Conservation (phyloP, 2,113 vertebrate genomes). For the Potamarius usumacintae region DNA sequence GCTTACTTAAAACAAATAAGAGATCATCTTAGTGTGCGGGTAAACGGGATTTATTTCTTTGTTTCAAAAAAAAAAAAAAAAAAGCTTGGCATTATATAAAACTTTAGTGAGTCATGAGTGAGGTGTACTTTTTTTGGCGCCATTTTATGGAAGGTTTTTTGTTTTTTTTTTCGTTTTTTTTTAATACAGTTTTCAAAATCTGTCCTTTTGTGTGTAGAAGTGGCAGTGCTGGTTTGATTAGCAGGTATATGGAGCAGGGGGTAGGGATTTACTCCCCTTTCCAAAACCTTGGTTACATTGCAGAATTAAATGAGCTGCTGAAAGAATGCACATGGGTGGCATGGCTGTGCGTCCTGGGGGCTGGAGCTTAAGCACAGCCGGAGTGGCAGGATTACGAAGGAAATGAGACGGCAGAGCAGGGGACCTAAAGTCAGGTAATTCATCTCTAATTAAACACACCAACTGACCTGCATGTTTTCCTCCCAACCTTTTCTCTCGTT, state of each 20-base stretch:
- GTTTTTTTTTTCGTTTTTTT: too few species aligned
- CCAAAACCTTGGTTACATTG: conserved; percentile 56
- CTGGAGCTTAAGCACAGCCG: conserved; percentile 71
- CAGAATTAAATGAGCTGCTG: conserved; percentile 58
- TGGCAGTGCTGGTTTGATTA: conserved; percentile 44
- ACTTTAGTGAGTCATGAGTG: neutral
- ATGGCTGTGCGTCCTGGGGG: conserved; percentile 57
- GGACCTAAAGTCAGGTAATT: conserved; percentile 57
- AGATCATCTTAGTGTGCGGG: neutral
- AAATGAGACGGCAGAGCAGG: conserved; percentile 64
- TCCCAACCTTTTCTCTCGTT: conserved; percentile 16
- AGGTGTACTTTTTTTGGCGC: neutral
- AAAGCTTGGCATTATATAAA: neutral
- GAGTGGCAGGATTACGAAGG: conserved; percentile 76
- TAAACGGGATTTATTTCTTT: neutral
- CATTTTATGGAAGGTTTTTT: neutral
- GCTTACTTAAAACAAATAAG: conserved; percentile 18
- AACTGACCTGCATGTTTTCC: conserved; percentile 29
- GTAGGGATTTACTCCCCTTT: conserved; percentile 47
- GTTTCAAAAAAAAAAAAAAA: neutral
- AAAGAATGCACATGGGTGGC: conserved; percentile 53
- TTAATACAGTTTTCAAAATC: neutral
- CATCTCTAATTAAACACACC: conserved; percentile 60
- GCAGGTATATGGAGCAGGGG: conserved; percentile 42
- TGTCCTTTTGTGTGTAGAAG: conserved; percentile 17